Percentiles rank a stretch among this genome's conserved stretches.
These are phyloP conservation scores for Poeciliopsis occidentalis DNA, from an alignment of 2,113 vertebrate genomes.

Conservation along the genomic window DNA sequence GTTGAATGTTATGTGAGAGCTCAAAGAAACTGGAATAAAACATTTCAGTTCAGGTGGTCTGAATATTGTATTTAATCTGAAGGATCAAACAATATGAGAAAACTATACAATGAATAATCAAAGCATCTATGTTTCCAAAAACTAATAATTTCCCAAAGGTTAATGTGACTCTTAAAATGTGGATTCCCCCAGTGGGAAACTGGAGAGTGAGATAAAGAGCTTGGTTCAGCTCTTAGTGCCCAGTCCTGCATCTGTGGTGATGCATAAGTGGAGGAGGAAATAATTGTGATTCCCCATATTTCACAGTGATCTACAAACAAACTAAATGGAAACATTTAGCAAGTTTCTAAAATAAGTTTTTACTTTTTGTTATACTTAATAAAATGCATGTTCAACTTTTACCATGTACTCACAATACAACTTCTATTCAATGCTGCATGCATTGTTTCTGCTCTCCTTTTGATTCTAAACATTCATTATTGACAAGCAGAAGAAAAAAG, in stretches of 20 bases:
- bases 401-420: too few relatives aligned
- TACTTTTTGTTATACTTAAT: background rate
- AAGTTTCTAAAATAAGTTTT: background rate
- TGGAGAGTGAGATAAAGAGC: conserved; percentile 3
- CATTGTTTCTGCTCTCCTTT: too few relatives aligned
- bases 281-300: conserved; percentile 2
- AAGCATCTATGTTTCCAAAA: conserved; percentile 18
- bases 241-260: conserved; percentile 20
- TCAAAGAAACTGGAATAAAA: conserved; percentile 2
- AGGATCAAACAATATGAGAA: background rate
- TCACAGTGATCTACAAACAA: conserved; percentile 5
- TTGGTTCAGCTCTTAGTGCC: conserved; percentile 21
- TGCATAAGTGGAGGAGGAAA: conserved; percentile 16
- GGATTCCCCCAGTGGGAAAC: conserved; percentile 4
- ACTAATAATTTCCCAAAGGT: background rate
- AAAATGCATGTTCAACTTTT: background rate
- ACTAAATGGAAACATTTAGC: background rate
- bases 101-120: background rate
- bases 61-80: too few relatives aligned
- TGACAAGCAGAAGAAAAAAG: too few relatives aligned
- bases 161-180: background rate
- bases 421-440: too few relatives aligned
- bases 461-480: too few relatives aligned
- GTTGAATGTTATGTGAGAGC: conserved; percentile 13
- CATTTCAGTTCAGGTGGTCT: background rate